Base-by-base conservation (phyloP, 2,797 vertebrate species). In the Mormyrus hasselquistii region DNA sequence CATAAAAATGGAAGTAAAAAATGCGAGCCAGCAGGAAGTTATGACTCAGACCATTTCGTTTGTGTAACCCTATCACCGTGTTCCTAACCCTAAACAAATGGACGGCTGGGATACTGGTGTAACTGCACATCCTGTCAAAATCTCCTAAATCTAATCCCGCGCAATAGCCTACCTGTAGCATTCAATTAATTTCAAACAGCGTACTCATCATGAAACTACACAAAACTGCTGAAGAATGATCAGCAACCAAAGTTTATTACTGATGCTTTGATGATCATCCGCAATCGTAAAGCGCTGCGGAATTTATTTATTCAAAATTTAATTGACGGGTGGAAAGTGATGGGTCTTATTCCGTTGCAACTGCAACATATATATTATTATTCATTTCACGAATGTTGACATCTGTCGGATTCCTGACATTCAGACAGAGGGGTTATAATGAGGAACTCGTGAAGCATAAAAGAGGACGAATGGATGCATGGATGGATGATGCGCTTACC, bases 401-500 rank as follows among this genome's bases (percentile, higher is more conserved):
- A 69, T 69, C 62, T 29, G 10, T 69, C 65, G 47, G 47, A 25
- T 84, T 50, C 47, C 19, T 49, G 82, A 49, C 9, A 25, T 10
- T 22, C 12, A 22, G 19, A 50, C 41, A 50, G 38, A 83, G 34
- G 38, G 69, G 2, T 19, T 76, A 16, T 41, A 76, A 41, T 76
- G 69, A 76, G 14, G 25, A 69, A 41, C 79, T 49, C 8, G 79
- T 47, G 47, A 47, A 50, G 47, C 7, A 22, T 22, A 29, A 49
- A 84, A 41, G n/a, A 84, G 22, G 82, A 25, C 19, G 25, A 57
- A 50, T 34, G 2, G 52, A 86, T 53, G 83, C 8, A 53, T 3
- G 83, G 34, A 73, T 3, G 38, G 49, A 25, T 2, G 29, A 49
- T 25, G 47, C 2, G 47, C 88, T 89, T 89, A 89, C 88, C 88